Conservation (phyloP, 37 sponge, comb jelly and placozoan genomes). For the Corticium candelabrum region DNA sequence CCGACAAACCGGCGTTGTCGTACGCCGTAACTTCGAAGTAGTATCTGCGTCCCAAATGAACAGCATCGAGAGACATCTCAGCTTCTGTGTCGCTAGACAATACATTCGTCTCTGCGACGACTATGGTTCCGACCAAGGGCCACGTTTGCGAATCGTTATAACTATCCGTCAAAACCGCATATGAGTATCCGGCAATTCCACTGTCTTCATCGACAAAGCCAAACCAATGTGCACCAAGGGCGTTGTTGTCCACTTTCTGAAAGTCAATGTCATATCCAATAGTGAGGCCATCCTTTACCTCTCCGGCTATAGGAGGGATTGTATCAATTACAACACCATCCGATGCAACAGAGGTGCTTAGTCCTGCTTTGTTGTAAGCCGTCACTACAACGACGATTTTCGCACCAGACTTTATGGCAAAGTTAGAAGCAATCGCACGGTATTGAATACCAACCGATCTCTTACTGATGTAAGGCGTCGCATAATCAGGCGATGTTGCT, state of each 20-base stretch:
- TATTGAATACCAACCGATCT: not conserved
- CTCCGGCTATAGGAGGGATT: not conserved
- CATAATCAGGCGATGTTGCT: not conserved
- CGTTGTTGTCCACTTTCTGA: not conserved
- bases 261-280: not conserved
- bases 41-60: not conserved
- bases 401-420: not conserved
- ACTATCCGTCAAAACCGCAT: not conserved
- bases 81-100: not conserved
- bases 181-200: not conserved
- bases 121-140: not conserved
- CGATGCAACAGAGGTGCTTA: not conserved
- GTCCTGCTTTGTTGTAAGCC: not conserved
- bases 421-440: not conserved
- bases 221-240: not conserved
- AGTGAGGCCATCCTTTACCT: not conserved
- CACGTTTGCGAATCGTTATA: not conserved
- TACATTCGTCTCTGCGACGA: not conserved
- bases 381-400: not conserved
- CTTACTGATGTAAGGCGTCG: not conserved
- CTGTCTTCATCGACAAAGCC: not conserved
- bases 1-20: not conserved
- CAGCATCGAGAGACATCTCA: not conserved
- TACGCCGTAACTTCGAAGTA: not conserved
- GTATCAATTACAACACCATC: not conserved